phyloP scores from a whole-genome alignment of 1,140 invertebrate species.

The Drosophila parvula region DNA sequence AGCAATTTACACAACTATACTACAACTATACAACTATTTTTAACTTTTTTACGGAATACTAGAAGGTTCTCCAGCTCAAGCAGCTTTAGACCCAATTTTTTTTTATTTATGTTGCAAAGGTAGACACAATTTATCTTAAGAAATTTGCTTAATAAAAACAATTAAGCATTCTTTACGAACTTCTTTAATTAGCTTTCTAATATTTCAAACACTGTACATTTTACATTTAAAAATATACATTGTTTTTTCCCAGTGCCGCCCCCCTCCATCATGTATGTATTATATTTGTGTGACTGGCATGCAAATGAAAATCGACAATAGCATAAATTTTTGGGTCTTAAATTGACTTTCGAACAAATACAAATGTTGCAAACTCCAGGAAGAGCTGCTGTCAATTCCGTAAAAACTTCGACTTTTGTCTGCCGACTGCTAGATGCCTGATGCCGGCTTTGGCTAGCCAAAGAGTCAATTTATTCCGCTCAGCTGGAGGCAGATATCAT shows the following conservation, averaged over 20 bases:
- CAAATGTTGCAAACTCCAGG: constrained; percentile 27
- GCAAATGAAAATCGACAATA: constrained; percentile 58
- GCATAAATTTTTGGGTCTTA: constrained; percentile 47
- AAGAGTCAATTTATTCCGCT: constrained; percentile 57
- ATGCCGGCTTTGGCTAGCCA: neutral
- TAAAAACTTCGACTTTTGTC: constrained; percentile 7
- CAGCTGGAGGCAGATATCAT: constrained; percentile 43
- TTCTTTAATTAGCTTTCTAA: too few species aligned
- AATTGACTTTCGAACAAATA: constrained; percentile 62
- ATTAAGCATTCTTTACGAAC: too few species aligned
- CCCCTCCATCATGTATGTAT: constrained; percentile 8
- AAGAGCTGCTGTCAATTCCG: constrained; percentile 5
- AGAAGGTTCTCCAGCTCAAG: too few species aligned
- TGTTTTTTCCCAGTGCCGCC: neutral
- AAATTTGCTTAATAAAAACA: too few species aligned
- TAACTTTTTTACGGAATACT: too few species aligned
- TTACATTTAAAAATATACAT: too few species aligned
- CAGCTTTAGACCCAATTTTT: too few species aligned
- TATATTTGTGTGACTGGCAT: constrained; percentile 43
- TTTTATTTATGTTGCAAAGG: too few species aligned
- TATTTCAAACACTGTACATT: too few species aligned
- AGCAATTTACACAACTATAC: too few species aligned
- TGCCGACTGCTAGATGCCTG: neutral
- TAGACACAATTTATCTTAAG: too few species aligned
- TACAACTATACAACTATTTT: too few species aligned